Base-by-base conservation (phyloP, 2,797 vertebrate species). In the Nasua narica region DNA sequence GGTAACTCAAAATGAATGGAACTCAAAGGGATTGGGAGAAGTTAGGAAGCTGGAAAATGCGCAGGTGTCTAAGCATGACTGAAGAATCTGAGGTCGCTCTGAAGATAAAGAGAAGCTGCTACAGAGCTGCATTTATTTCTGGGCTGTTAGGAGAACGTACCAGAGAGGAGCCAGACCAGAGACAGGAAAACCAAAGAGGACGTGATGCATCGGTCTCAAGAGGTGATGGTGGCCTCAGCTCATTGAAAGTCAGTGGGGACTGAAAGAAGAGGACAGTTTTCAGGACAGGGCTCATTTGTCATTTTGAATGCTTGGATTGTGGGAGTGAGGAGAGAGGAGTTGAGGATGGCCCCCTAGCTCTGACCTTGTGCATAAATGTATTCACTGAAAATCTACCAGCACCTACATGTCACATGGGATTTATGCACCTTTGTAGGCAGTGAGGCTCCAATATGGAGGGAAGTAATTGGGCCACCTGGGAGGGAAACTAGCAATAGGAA, bases 391-490 rank as follows among this genome's bases (percentile, higher is more conserved):
- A 35, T 87, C 77, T 97, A 76, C 79, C 89, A 85, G 60, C 50
- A 89, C 50, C 84, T 79, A 89, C 95, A 50, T 70, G 78, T 77
- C 50, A 65, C 91, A 67, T 72, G 93, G 35, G 93, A 97, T 86
- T 93, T 89, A 40, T 79, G 7, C 16, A 67, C 69, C 89, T 95
- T 84, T 94, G 74, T 48, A 93, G 95, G 79, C 91, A 96, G 91
- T 52, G 35, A 95, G 25, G 91, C 69, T 97, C 94, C 84, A 94
- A 85, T 74, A 76, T 43, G 60, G 79, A 89, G 52, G 18, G 88
- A 94, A 67, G 52, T 91, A 89, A 92, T 69, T 87, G 79, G 85
- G 74, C 48, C 84, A 78, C 91, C 56, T 46, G 67, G 83, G 62
- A 91, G 35, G 84, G 58, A 37, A 81, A 79, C 12, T 40, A 87